Percentiles rank a stretch among this genome's conserved stretches.
These are phyloP conservation scores for Addax nasomaculatus DNA, from an alignment of 2,113 vertebrate genomes.

Conservation along the genomic window DNA sequence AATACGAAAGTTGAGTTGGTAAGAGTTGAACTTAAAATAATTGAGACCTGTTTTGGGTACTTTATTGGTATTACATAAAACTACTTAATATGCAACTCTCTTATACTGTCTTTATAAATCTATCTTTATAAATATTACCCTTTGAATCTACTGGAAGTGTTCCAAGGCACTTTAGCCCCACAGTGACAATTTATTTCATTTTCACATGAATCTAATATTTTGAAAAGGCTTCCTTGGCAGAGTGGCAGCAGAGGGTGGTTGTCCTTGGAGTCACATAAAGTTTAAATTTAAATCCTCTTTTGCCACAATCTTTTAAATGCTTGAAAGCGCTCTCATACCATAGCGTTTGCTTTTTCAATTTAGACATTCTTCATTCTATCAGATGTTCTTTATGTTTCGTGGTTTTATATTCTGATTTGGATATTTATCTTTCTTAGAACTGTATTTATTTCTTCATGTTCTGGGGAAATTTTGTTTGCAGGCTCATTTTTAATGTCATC, in stretches of 20 bases:
- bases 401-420: conserved; percentile 12
- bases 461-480: background rate
- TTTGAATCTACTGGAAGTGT: background rate
- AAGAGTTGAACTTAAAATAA: conserved; percentile 4
- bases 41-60: background rate
- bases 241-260: background rate
- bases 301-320: background rate
- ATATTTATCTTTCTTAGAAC: conserved; percentile 19
- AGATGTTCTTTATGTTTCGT: background rate
- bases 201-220: background rate
- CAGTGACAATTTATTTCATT: background rate
- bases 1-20: background rate
- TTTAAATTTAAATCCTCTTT: conserved; percentile 9
- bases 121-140: background rate
- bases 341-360: conserved; percentile 10
- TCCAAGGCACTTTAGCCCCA: background rate
- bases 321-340: background rate
- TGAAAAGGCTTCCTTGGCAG: background rate
- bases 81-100: background rate
- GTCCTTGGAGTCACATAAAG: background rate
- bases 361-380: conserved; percentile 5
- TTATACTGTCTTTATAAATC: background rate
- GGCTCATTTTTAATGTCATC: background rate
- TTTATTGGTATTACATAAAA: background rate
- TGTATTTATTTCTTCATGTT: background rate